Evolutionary conservation across 2,888 invertebrate species (phyloP).

Genomic region (Microplitis manilae): DNA sequence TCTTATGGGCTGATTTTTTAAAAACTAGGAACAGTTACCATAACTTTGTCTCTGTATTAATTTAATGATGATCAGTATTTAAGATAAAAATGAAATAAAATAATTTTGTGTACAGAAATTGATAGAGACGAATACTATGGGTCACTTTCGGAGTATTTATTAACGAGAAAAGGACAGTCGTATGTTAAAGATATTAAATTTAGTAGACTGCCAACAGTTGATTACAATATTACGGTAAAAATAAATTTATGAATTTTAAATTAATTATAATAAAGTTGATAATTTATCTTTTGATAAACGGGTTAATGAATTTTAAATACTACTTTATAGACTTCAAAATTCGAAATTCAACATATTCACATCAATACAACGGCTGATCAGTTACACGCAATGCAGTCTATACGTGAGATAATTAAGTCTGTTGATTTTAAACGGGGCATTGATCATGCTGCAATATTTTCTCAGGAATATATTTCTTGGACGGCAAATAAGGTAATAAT

Average conservation of each 20-base stretch:
- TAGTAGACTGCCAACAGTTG: conserved; percentile 60
- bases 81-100: background rate
- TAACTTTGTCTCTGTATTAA: too few relatives aligned
- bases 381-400: conserved; percentile 65
- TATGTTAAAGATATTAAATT: conserved; percentile 69
- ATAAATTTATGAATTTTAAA: background rate
- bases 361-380: conserved; percentile 65
- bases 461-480: conserved; percentile 67
- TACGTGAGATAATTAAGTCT: conserved; percentile 58
- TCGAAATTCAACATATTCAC: conserved; percentile 65
- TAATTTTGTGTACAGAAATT: conserved; percentile 51
- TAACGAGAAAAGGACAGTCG: conserved; percentile 65
- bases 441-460: conserved; percentile 62
- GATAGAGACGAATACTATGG: conserved; percentile 66
- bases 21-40: too few relatives aligned
- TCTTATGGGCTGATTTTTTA: too few relatives aligned
- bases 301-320: background rate
- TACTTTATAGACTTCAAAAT: conserved; percentile 62
- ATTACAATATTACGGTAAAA: conserved; percentile 68
- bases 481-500: conserved; percentile 64
- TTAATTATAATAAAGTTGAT: background rate
- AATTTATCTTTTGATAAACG: background rate
- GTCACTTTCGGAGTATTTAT: conserved; percentile 65
- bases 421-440: conserved; percentile 60
- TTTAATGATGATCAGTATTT: too few relatives aligned